Conservation (phyloP, 2,888 invertebrate genomes). For the Cataglyphis livida region DNA sequence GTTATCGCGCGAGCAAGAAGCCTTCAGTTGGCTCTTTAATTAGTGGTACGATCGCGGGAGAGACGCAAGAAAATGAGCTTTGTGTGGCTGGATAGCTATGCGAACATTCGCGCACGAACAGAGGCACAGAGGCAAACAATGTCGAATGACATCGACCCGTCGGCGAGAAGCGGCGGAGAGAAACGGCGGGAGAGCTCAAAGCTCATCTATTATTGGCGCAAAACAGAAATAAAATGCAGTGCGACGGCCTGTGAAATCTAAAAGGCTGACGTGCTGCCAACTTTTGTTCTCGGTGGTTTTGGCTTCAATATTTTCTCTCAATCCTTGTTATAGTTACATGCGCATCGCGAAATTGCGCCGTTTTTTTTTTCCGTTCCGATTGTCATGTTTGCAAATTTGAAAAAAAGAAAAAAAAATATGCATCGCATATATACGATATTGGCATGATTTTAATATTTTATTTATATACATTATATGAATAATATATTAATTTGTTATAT, state of each 20-base stretch:
- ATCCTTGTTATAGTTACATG: constrained; percentile 30
- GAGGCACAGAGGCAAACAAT: constrained; percentile 70
- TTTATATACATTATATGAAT: background rate
- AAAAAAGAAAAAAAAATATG: constrained; percentile 1
- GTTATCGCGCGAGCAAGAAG: constrained; percentile 40
- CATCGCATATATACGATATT: background rate
- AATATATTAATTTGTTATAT: background rate
- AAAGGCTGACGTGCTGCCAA: constrained; percentile 68
- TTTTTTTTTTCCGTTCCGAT: constrained; percentile 14
- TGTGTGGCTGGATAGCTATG: constrained; percentile 73
- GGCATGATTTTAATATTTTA: background rate
- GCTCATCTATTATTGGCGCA: constrained; percentile 80
- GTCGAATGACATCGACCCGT: constrained; percentile 65
- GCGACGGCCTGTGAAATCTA: constrained; percentile 74
- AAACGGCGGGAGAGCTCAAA: constrained; percentile 72
- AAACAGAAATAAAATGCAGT: constrained; percentile 80
- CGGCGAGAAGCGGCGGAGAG: constrained; percentile 64
- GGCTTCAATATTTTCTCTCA: constrained; percentile 54
- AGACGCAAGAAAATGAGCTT: constrained; percentile 61
- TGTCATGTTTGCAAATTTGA: background rate
- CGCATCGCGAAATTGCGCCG: constrained; percentile 32
- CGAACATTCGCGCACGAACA: constrained; percentile 64
- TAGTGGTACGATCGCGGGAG: constrained; percentile 65
- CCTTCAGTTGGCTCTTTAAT: constrained; percentile 66
- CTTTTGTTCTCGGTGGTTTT: constrained; percentile 60